phyloP scores from a whole-genome alignment of 2,888 invertebrate species.

The Agapetus fuscipes region DNA sequence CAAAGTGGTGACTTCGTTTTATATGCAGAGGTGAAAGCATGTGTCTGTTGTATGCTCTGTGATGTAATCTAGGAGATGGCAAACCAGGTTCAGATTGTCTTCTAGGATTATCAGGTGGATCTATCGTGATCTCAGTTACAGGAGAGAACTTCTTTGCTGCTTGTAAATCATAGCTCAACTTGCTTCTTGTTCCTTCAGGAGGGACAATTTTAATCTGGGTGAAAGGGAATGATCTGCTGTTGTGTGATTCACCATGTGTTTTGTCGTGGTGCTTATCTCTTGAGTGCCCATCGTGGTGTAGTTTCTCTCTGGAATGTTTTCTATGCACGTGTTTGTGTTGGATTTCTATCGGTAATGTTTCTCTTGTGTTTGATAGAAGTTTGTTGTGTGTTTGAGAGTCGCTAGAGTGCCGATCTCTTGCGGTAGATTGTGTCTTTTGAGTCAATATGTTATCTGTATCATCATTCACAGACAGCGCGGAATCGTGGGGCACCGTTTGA shows the following conservation, averaged over 20 bases:
- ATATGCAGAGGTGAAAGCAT: conserved; percentile 28
- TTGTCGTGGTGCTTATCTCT: conserved; percentile 3
- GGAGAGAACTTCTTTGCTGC: conserved; percentile 26
- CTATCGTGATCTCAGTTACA: conserved; percentile 8
- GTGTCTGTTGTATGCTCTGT: conserved; percentile 30
- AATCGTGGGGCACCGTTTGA: not conserved
- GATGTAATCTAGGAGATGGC: conserved; percentile 2
- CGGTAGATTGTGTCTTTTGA: not conserved
- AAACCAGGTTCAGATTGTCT: conserved; percentile 16
- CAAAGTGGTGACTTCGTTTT: conserved; percentile 23
- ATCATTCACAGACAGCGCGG: not conserved
- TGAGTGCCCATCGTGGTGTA: not conserved
- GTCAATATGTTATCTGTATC: not conserved
- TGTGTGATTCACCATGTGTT: not conserved
- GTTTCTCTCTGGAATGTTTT: conserved; percentile 9
- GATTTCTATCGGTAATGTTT: not conserved
- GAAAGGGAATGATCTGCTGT: conserved; percentile 3
- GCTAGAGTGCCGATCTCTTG: not conserved
- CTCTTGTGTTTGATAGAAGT: not conserved
- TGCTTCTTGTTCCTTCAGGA: conserved; percentile 22
- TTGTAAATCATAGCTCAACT: conserved; percentile 22
- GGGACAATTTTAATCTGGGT: conserved; percentile 11
- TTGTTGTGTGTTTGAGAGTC: not conserved
- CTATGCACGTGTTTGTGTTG: not conserved
- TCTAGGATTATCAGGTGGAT: conserved; percentile 9